phyloP scores from a whole-genome alignment of 2,797 vertebrate species.

The Pogonophryne albipinna region DNA sequence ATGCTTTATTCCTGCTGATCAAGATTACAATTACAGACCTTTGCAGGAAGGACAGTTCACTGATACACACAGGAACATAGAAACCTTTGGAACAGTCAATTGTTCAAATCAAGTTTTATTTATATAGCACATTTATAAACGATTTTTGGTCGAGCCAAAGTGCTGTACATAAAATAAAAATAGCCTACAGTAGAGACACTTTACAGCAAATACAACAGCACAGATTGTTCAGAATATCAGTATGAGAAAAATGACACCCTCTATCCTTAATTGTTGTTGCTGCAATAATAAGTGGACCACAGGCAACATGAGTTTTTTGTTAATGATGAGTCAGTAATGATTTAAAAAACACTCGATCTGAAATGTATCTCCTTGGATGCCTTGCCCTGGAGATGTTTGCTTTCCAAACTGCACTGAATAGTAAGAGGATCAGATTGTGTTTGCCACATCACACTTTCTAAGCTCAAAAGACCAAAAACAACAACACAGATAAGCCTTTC shows the following conservation, averaged over 20 bases:
- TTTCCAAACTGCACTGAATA: slow-evolving; percentile 28
- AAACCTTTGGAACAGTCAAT: not conserved
- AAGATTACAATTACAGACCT: not conserved
- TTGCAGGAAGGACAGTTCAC: not conserved
- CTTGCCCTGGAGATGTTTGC: slow-evolving; percentile 17
- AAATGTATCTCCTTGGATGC: slow-evolving; percentile 25
- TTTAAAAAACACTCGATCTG: slow-evolving; percentile 28
- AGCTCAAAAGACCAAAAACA: slow-evolving; percentile 15
- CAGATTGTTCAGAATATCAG: no score
- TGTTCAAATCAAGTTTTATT: no score
- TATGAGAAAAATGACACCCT: no score
- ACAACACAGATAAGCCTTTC: slow-evolving; percentile 24
- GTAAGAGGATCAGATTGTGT: slow-evolving; percentile 33
- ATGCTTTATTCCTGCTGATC: not conserved
- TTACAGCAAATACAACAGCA: no score
- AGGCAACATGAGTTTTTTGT: not conserved
- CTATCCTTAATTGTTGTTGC: no score
- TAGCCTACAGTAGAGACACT: no score
- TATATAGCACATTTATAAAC: no score
- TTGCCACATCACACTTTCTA: slow-evolving; percentile 18
- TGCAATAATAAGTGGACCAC: not conserved
- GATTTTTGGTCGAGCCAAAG: no score
- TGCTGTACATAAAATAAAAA: no score
- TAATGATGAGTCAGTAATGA: slow-evolving; percentile 20
- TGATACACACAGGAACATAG: not conserved